A percentile compares a stretch with the other conserved stretches of the same genome.
Conservation (phyloP, 2,113 vertebrate species). For the Centropristis striata region DNA sequence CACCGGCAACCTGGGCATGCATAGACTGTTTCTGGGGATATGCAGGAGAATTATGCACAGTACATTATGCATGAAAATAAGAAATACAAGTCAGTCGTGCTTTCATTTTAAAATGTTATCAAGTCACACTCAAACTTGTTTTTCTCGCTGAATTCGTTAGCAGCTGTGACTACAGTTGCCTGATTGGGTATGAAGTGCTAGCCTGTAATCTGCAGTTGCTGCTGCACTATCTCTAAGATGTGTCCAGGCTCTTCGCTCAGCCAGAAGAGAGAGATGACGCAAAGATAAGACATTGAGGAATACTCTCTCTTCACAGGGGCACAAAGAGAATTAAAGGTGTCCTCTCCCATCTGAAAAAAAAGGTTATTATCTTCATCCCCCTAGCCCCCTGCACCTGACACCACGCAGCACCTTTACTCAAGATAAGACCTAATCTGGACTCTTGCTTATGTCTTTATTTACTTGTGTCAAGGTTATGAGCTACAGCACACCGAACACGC, state of each 20-base stretch:
- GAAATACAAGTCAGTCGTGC: conserved; percentile 37
- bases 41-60: conserved; percentile 31
- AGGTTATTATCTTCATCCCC: conserved; percentile 82
- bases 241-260: conserved; percentile 69
- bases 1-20: conserved; percentile 62
- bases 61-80: conserved; percentile 54
- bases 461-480: conserved; percentile 82
- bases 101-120: conserved; percentile 33
- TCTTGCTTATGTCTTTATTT: conserved; percentile 82
- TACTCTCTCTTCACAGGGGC: conserved; percentile 74
- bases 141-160: conserved; percentile 27
- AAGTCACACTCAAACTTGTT: conserved; percentile 35
- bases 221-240: conserved; percentile 71
- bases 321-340: conserved; percentile 81
- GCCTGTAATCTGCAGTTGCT: conserved; percentile 63
- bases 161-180: conserved; percentile 25
- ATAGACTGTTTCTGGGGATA: conserved; percentile 35
- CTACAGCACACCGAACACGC: conserved; percentile 46
- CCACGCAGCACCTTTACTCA: conserved; percentile 78
- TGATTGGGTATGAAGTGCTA: conserved; percentile 59
- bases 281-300: conserved; percentile 80
- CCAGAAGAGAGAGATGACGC: conserved; percentile 73
- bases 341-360: conserved; percentile 73
- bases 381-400: conserved; percentile 71
- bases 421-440: conserved; percentile 86